A percentile compares a stretch with the other conserved stretches of the same genome.
These are phyloP conservation scores for Simalia tracyae DNA, from an alignment of 2,797 vertebrate genomes.

Conservation along the genomic window DNA sequence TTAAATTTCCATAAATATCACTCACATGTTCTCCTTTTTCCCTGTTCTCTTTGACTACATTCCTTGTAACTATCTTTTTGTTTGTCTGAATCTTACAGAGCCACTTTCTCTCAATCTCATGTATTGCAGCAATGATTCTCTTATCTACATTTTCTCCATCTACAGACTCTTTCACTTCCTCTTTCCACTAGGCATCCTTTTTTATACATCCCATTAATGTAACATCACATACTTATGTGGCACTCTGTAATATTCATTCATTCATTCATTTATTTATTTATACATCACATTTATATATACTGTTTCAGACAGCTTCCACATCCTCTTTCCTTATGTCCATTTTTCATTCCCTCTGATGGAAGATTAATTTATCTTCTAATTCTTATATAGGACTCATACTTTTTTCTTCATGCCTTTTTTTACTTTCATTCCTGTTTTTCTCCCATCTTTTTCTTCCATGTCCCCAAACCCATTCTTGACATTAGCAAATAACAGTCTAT, in stretches of 20 bases:
- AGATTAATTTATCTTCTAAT: background rate
- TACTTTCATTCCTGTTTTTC: background rate
- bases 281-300: background rate
- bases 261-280: too few relatives aligned
- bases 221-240: background rate
- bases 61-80: background rate
- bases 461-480: background rate
- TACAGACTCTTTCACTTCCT: background rate
- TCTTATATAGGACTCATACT: background rate
- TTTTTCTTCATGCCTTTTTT: background rate
- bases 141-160: background rate
- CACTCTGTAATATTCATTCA: background rate
- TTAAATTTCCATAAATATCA: background rate
- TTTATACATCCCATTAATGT: background rate
- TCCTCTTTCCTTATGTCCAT: background rate
- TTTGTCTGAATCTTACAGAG: background rate
- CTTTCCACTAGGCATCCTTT: background rate
- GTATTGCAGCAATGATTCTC: background rate
- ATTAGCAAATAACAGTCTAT: background rate
- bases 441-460: background rate
- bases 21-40: background rate
- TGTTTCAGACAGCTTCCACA: background rate
- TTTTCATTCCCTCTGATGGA: background rate
- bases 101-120: background rate
- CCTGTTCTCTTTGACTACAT: background rate